These are phyloP conservation scores for Pristionchus fissidentatus DNA, from an alignment of 2,888 invertebrate species.

Conservation along the genomic window DNA sequence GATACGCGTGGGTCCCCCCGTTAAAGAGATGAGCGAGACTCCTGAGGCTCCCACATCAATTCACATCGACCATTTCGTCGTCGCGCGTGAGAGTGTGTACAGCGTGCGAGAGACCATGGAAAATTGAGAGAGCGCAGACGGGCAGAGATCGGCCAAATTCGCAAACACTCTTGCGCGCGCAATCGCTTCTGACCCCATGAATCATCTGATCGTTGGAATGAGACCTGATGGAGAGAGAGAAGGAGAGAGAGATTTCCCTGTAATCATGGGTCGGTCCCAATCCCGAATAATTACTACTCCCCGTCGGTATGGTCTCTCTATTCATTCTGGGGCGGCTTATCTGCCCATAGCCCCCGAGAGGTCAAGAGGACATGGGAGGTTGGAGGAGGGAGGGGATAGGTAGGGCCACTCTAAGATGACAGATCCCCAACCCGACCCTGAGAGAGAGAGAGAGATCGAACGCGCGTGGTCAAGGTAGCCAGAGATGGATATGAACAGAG, in stretches of 20 bases:
- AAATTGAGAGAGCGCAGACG: slow-evolving; percentile 22
- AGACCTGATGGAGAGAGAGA: too few relatives aligned
- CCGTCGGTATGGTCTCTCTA: slow-evolving; percentile 34
- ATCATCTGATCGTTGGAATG: too few relatives aligned
- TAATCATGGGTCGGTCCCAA: slow-evolving; percentile 18
- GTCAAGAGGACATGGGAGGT: slow-evolving; percentile 43
- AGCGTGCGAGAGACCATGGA: too few relatives aligned
- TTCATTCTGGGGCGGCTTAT: slow-evolving; percentile 10
- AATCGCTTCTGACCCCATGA: too few relatives aligned
- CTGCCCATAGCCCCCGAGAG: slow-evolving; percentile 8
- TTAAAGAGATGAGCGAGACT: too few relatives aligned
- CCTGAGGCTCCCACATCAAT: too few relatives aligned
- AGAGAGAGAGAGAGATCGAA: not conserved
- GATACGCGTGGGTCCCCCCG: not conserved
- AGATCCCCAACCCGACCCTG: slow-evolving; percentile 35
- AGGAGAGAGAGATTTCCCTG: too few relatives aligned
- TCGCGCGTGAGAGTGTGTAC: too few relatives aligned
- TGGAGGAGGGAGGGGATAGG: not conserved
- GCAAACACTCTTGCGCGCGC: too few relatives aligned
- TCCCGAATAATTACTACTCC: slow-evolving; percentile 24
- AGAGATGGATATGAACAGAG: not conserved
- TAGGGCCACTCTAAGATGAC: not conserved
- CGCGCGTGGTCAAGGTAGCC: slow-evolving; percentile 20
- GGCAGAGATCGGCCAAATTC: too few relatives aligned
- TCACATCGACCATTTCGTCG: too few relatives aligned